Evolutionary conservation across 2,113 vertebrate species (phyloP).

Genomic region (Gila orcuttii): DNA sequence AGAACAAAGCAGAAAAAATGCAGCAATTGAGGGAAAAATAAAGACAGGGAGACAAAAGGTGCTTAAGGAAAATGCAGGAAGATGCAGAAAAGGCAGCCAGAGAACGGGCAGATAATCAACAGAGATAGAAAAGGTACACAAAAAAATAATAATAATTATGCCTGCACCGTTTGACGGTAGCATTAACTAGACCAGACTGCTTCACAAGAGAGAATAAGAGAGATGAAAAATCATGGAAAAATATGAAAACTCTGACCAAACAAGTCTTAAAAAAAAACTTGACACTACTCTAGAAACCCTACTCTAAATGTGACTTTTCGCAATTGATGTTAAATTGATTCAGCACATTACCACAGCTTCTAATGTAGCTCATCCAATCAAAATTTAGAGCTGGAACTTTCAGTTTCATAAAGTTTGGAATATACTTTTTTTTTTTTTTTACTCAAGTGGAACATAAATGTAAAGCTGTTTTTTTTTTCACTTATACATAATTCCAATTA

Average conservation of each 20-base stretch:
- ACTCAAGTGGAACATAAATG: background rate
- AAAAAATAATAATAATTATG: no score
- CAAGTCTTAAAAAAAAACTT: background rate
- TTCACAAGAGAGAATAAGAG: background rate
- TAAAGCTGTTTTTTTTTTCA: background rate
- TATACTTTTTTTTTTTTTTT: background rate
- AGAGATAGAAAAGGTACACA: background rate
- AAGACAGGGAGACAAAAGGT: slow-evolving; percentile 55
- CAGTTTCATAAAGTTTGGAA: background rate
- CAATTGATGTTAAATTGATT: background rate
- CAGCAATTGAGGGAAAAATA: slow-evolving; percentile 28
- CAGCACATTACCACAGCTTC: background rate
- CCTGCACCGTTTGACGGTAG: background rate
- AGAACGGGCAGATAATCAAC: background rate
- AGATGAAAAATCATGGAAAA: no score
- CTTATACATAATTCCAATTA: no score
- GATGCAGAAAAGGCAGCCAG: slow-evolving; percentile 11
- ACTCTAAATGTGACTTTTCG: background rate
- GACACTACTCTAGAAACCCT: background rate
- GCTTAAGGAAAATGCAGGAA: slow-evolving; percentile 46
- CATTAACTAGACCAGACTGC: background rate
- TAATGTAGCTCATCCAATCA: no score
- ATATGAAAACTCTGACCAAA: no score
- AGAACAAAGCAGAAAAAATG: background rate
- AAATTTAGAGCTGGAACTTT: background rate